Evolutionary conservation across 1,140 invertebrate genomes (phyloP), one percentile per base, ranked within the genome.

Genomic region (Ceratina japonica): DNA sequence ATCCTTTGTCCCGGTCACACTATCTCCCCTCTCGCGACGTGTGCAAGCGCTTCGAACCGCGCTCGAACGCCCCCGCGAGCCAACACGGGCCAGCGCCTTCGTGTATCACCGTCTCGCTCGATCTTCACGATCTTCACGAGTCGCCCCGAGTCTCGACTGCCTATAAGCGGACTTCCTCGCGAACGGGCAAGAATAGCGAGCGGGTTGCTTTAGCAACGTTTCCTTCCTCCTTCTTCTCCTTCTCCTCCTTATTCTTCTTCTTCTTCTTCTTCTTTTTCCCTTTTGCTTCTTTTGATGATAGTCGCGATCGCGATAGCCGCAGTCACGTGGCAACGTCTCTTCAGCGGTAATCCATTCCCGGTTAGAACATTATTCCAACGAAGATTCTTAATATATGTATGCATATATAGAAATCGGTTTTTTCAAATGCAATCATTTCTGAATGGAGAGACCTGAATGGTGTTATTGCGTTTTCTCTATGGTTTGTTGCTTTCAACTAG

Each of bases 81-180:
- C 85, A 81, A 86, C 84, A 87, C 82, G 77, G 84, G 79, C 79
- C 84, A 78, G 65, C 74, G 68, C 80, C 84, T 87, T 63, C 85
- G 79, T 83, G 71, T 84, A 81, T 82, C 68, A 68, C 74, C 70
- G 81, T 88, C 87, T 86, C 74, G 64, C 84, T 89, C 82, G 83
- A 76, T 85, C 87, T 86, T 75, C 88, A 87, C 88, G 89, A 90
- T 90, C 86, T 86, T 86, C 88, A 89, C 88, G 87, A 88, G 87
- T 88, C 80, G 88, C 89, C 86, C 66, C 31, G 59, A 84, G 88
- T 79, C 66, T 68, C 63, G 65, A 27, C 72, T 86, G 74, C 83
- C 80, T 82, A 85, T 82, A 72, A 83, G 83, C 82, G 80, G 83
- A 83, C 82, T 71, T 31, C 27, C 27, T 79, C 77, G 79, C 80